Evolutionary conservation across 2,888 invertebrate genomes (phyloP), one percentile per base, ranked within the genome.

Genomic region (Bombylius discolor): DNA sequence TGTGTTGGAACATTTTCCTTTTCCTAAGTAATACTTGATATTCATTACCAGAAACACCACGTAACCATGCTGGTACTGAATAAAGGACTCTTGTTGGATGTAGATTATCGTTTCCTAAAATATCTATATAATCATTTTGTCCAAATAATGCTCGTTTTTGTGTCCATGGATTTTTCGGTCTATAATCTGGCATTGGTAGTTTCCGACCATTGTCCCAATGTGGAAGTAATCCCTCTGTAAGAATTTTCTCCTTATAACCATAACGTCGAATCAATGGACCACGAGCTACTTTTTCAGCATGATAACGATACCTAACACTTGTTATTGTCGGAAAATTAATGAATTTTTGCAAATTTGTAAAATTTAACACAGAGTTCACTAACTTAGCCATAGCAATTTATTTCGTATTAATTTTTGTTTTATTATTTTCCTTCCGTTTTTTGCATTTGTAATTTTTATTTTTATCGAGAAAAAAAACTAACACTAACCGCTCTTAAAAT

Each of bases 101-200:
- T 7, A 87, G 63, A 14, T 79, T 78, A 42, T 89, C 90, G 67
- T 86, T 83, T 4, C 97, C 97, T 53, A 98, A 78, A 57, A 98
- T 94, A 70, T 98, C 96, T 61, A 97, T 94, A 68, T 96, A 97
- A 73, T 97, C 96, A 76, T 97, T 97, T 71, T 95, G 95, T 0
- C 97, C 97, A 76, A 89, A 93, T 1, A 92, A 70, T 3, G 94
- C 92, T 66, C 81, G 81, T 64, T 83, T 85, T 62, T 83, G 80
- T 0, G 76, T 68, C 95, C 95, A 97, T 1, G 73, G 66, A 73
- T 92, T 81, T 61, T 76, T 79, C 5, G 91, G 91, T 55, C 81
- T 65, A 62, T 88, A 88, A 45, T 80, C 75, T 0, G 89, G 89
- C 67, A 88, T 79, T 2, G 84, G 81, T 5, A 81, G 67, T 56